Evolutionary conservation across 2,797 vertebrate species (phyloP).

Genomic region (Bovichtus diacanthus): DNA sequence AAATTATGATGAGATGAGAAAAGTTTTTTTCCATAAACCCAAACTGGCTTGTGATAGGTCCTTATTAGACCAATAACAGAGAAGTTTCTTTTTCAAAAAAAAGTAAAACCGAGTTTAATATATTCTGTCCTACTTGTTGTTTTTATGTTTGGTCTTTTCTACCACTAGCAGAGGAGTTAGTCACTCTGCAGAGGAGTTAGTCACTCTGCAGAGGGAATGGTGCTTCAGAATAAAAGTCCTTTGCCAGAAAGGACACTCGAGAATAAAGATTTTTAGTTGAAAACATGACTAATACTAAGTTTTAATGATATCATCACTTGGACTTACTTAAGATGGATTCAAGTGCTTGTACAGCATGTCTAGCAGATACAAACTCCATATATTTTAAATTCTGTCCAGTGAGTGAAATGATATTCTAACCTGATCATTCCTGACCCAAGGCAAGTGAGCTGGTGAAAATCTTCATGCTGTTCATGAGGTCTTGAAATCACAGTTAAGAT

Average conservation of each 20-base stretch:
- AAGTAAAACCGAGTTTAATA: not conserved
- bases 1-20: not conserved
- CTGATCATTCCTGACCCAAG: constrained; percentile 49
- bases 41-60: not conserved
- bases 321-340: not conserved
- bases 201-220: not conserved
- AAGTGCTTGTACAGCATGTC: not conserved
- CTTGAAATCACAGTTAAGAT: constrained; percentile 45
- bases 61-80: not conserved
- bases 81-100: not conserved
- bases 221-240: not conserved
- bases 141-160: not conserved
- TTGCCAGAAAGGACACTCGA: not conserved
- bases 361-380: not conserved
- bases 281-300: not conserved
- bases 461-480: constrained; percentile 41
- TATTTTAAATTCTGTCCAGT: constrained; percentile 44
- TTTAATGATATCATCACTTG: not conserved
- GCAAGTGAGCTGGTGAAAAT: constrained; percentile 37
- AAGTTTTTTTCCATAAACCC: not conserved
- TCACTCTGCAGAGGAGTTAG: not conserved
- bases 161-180: not conserved
- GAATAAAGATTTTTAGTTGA: not conserved
- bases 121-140: not conserved
- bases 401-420: constrained; percentile 35